Conservation (phyloP, 1,140 invertebrate species). For the Temnothorax nylanderi region DNA sequence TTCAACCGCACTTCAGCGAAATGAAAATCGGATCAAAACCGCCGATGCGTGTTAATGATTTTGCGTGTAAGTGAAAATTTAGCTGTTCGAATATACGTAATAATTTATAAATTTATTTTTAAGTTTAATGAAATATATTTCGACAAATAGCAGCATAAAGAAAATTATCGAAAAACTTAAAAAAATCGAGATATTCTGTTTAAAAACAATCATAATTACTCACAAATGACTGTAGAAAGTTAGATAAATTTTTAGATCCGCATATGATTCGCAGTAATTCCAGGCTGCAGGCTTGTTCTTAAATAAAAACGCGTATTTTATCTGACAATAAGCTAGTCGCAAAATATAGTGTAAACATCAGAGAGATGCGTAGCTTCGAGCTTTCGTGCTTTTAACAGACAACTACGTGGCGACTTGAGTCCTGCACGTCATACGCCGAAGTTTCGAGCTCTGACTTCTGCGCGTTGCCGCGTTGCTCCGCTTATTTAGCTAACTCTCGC, state of each 20-base stretch:
- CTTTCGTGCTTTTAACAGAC: conserved; percentile 18
- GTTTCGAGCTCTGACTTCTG: conserved; percentile 44
- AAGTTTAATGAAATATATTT: background rate
- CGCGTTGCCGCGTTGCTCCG: background rate
- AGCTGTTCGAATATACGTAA: background rate
- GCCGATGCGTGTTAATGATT: background rate
- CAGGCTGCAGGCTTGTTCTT: background rate
- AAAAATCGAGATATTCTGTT: background rate
- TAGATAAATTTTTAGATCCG: background rate
- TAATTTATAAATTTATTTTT: background rate
- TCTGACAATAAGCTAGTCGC: background rate
- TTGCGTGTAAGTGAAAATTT: background rate
- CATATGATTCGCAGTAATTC: background rate
- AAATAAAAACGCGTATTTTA: conserved; percentile 9
- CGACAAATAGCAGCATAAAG: background rate
- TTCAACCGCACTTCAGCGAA: background rate
- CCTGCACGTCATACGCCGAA: conserved; percentile 5
- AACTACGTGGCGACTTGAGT: conserved; percentile 49
- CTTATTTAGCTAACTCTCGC: conserved; percentile 38
- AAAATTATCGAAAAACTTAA: background rate
- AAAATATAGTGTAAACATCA: background rate
- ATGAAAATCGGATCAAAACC: background rate
- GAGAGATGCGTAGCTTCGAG: background rate
- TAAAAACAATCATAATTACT: background rate
- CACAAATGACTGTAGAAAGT: background rate